These are phyloP conservation scores for Ariopsis seemanni DNA, from an alignment of 2,113 vertebrate species.

Conservation along the genomic window DNA sequence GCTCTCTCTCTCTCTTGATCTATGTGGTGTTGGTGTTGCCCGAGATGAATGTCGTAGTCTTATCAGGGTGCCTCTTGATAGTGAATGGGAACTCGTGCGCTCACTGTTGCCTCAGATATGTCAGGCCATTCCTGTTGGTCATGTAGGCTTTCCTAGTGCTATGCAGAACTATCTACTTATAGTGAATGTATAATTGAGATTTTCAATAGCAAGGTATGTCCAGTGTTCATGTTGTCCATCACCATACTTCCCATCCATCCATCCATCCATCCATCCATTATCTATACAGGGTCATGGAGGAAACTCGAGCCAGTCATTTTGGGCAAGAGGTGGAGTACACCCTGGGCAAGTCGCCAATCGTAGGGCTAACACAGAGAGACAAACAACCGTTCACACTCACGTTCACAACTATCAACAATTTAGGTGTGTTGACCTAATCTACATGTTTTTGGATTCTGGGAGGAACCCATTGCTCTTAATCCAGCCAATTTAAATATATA, in stretches of 20 bases:
- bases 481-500: not conserved
- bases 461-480: not conserved
- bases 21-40: not conserved
- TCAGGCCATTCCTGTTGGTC: not conserved
- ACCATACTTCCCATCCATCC: not conserved
- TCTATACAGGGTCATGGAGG: no score
- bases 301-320: no score
- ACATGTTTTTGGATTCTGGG: no score
- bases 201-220: not conserved
- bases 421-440: no score
- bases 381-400: no score
- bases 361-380: no score
- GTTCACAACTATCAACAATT: no score
- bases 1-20: not conserved
- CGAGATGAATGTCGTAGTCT: slow-evolving; percentile 1
- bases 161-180: not conserved
- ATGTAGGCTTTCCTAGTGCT: not conserved
- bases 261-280: no score
- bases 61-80: not conserved
- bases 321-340: no score
- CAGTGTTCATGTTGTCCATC: not conserved
- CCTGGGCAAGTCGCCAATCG: no score
- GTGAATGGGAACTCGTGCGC: not conserved
- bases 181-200: not conserved
- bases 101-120: not conserved